Conservation (phyloP, 2,888 invertebrate genomes). For the Ischnura elegans region DNA sequence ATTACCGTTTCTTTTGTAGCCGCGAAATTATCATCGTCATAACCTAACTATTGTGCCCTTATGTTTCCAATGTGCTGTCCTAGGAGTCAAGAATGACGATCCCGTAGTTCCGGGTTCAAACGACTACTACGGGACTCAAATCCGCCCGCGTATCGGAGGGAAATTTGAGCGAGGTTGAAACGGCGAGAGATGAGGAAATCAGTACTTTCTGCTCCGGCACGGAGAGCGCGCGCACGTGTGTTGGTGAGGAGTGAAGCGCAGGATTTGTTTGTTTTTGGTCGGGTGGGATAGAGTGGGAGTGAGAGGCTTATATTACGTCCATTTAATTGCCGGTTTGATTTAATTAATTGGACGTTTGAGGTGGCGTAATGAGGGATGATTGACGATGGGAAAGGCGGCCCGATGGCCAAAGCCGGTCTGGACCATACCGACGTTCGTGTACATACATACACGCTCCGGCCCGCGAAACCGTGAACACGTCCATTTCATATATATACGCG, state of each 20-base stretch:
- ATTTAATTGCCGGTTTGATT: slow-evolving; percentile 65
- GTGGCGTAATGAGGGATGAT: slow-evolving; percentile 65
- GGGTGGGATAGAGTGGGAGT: neutral
- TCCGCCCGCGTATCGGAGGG: too few relatives aligned
- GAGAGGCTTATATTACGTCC: slow-evolving; percentile 44
- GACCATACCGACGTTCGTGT: too few relatives aligned
- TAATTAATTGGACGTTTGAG: slow-evolving; percentile 66
- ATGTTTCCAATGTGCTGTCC: too few relatives aligned
- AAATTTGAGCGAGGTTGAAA: neutral
- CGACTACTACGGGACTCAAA: too few relatives aligned
- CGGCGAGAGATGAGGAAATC: neutral
- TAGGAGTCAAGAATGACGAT: too few relatives aligned
- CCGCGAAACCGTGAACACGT: neutral
- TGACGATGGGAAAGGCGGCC: slow-evolving; percentile 59
- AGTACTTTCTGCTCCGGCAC: slow-evolving; percentile 15
- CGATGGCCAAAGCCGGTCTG: slow-evolving; percentile 40
- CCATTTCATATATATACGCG: neutral
- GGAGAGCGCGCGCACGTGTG: too few relatives aligned
- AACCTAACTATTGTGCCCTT: too few relatives aligned
- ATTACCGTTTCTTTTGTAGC: too few relatives aligned
- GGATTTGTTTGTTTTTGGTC: slow-evolving; percentile 59
- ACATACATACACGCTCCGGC: too few relatives aligned
- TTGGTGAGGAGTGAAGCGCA: neutral
- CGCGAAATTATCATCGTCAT: too few relatives aligned
- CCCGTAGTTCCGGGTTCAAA: too few relatives aligned